Conservation (phyloP, 2,113 vertebrate genomes). For the Mirza zaza region DNA sequence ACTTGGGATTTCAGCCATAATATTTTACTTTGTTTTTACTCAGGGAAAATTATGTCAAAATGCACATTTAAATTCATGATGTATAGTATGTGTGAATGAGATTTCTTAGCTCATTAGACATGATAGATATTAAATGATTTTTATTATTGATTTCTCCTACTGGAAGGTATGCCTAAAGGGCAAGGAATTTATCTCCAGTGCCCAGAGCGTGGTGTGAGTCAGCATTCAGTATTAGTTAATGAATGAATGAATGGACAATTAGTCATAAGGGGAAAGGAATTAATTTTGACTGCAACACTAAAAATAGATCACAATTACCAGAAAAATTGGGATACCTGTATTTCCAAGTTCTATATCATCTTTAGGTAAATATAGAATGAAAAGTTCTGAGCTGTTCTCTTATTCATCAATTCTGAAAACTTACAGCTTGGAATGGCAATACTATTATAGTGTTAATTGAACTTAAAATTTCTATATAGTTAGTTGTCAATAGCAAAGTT, state of each 20-base stretch:
- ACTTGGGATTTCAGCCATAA: background rate
- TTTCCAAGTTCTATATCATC: background rate
- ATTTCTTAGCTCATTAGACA: background rate
- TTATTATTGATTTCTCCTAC: background rate
- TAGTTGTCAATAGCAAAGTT: background rate
- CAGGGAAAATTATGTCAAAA: background rate
- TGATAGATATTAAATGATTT: background rate
- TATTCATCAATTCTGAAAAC: background rate
- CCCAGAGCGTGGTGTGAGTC: background rate
- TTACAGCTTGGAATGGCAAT: background rate
- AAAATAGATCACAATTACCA: background rate
- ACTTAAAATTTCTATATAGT: constrained; percentile 17
- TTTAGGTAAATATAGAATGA: background rate
- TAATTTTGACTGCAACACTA: background rate
- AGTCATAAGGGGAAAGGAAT: background rate
- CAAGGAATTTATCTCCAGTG: background rate
- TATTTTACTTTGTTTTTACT: background rate
- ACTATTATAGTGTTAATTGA: background rate
- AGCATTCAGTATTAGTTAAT: background rate
- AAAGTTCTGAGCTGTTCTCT: background rate
- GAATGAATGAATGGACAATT: background rate
- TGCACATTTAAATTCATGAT: background rate
- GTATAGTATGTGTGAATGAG: background rate
- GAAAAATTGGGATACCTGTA: background rate
- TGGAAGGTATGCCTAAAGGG: background rate